Conservation (phyloP, 2,888 invertebrate genomes). For the Blera fallax region DNA sequence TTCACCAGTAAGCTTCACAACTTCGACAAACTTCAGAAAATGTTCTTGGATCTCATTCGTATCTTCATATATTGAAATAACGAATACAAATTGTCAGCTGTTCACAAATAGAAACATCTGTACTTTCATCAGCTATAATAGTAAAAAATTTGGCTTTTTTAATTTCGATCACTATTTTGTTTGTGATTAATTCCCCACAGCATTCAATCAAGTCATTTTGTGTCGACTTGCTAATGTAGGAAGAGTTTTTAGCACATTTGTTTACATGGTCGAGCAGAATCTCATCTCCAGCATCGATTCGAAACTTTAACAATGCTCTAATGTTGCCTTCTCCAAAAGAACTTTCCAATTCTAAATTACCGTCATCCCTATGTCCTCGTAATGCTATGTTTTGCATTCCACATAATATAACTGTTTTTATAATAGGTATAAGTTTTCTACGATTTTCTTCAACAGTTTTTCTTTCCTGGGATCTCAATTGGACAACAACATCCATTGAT, state of each 20-base stretch:
- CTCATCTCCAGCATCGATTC: not conserved
- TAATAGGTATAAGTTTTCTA: not conserved
- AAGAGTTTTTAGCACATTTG: not conserved
- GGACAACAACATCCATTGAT: not conserved
- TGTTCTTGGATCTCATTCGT: not conserved
- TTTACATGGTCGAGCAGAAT: too few species aligned
- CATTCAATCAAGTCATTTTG: conserved; percentile 6
- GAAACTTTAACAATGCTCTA: not conserved
- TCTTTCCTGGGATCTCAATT: conserved; percentile 4
- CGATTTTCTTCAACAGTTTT: conserved; percentile 6
- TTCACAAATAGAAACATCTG: not conserved
- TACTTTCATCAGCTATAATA: not conserved
- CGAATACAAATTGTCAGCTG: not conserved
- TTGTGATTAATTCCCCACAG: not conserved
- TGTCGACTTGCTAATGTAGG: not conserved
- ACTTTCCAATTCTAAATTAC: not conserved
- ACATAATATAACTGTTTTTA: not conserved
- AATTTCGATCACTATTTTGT: not conserved
- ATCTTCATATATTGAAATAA: not conserved
- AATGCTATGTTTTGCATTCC: not conserved
- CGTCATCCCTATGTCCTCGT: not conserved
- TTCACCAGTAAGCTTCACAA: not conserved
- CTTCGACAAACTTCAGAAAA: not conserved
- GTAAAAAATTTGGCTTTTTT: not conserved
- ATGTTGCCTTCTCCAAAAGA: not conserved